These are phyloP conservation scores for Dendroctonus valens DNA, from an alignment of 1,140 invertebrate genomes.

Conservation along the genomic window DNA sequence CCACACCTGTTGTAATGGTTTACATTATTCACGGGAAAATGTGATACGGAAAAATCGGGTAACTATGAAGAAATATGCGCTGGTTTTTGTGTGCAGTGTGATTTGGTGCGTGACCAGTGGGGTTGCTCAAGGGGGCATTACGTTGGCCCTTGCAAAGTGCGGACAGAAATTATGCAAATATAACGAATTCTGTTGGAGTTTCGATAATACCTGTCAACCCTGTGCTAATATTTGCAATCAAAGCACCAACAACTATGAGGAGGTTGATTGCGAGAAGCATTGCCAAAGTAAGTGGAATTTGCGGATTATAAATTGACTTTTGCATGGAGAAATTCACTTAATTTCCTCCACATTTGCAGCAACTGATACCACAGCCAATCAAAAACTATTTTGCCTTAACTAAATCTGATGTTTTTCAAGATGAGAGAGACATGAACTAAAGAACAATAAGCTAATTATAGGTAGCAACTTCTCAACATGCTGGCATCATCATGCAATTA, in stretches of 20 bases:
- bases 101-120: constrained; percentile 3
- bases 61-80: constrained; percentile 29
- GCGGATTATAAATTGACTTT: not conserved
- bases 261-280: constrained; percentile 31
- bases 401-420: too few species aligned
- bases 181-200: constrained; percentile 38
- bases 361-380: too few species aligned
- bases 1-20: constrained; percentile 37
- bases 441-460: too few species aligned
- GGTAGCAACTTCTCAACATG: too few species aligned
- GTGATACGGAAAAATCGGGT: constrained; percentile 11
- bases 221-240: constrained; percentile 38
- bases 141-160: constrained; percentile 34
- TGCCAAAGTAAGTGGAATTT: constrained; percentile 41
- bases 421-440: too few species aligned
- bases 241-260: constrained; percentile 38
- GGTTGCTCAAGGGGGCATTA: constrained; percentile 19
- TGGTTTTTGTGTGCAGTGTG: constrained; percentile 17
- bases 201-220: constrained; percentile 35
- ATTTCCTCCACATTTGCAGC: too few species aligned
- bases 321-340: too few species aligned
- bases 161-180: constrained; percentile 38
- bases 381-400: too few species aligned
- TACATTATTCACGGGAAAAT: constrained; percentile 20
- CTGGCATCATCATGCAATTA: too few species aligned